Base-by-base conservation (phyloP, 2,888 invertebrate genomes). In the Ichneumoninae sp. region DNA sequence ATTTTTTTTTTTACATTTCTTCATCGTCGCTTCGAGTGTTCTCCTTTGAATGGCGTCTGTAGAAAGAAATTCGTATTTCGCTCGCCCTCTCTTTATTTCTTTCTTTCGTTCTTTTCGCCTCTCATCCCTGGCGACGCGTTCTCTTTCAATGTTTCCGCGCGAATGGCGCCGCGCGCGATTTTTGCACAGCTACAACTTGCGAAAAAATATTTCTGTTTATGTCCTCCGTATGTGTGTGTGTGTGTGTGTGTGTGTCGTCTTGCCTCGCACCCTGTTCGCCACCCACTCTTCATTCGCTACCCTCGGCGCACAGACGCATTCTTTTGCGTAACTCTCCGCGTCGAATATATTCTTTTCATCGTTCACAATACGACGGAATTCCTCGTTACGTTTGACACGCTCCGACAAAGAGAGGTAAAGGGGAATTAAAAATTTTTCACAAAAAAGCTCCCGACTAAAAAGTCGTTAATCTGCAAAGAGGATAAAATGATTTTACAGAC, bases 171-270 rank as follows among this genome's bases (percentile, higher is more conserved):
- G 22, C 22, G 22, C 71, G 57, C 65, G 80, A 66, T 47, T 47
- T 47, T 47, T 26, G 57, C 57, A 26, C 10, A 5, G 8, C 10
- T 22, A 26, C 57, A 54, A 68, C 57, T 47, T 54, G 66, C 66
- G 54, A 16, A 68, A 68, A 80, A 74, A 65, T 74, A 54, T 74
- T 68, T 57, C 68, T 68, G 70, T 73, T 80, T 66, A 66, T 33
- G 47, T 57, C 74, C n/a, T 22, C 33, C 10, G 57, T 66, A 10
- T 1, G 40, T 40, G 3, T 63, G 44, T 10, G 13, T 1, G 40
- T 40, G 3, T 63, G 44, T 10, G 13, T 63, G 44, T 16, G 44
- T 16, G 44, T 47, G 44, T 16, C 44, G 52, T 66, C 54, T 79
- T 44, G 63, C 44, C 10, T 69, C 70, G 8, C 69, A 40, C 36